Evolutionary conservation across 35 echinoderm and acorn worm species (phyloP), one percentile per base, ranked within the genome.

Genomic region (Ophioderma brevispina): DNA sequence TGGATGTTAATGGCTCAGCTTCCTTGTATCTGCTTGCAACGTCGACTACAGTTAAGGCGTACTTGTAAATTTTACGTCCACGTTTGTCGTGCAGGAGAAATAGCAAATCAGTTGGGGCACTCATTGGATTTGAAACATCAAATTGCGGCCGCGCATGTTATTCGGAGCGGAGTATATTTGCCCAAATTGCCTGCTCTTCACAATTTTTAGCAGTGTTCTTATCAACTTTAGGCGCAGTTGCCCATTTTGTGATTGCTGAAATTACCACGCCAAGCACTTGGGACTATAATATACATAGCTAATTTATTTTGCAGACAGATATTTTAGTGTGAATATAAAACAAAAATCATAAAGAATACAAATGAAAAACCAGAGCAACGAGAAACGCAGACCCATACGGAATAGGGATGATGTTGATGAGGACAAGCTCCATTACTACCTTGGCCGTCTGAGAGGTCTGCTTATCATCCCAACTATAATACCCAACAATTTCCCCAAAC

Each of bases 1-100:
- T 85, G 3, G 50, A 5, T 6, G 41, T 5, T 46, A 85, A 43
- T 33, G 82, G 82, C 34, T 85, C 82, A 85, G 82, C 82, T 39
- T 63, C 82, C 34, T 85, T 85, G 21, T 85, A 85, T 21, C 82
- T 25, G 13, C 0, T 3, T 10, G 82, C 82, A 30, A 85, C 82
- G 28, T 77, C 76, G 28, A 85, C 55, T 30, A 85, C 49, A 32
- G 82, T 85, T 40, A 64, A 1, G 0, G 82, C 82, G 15, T 81
- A 81, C 36, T 81, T 39, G 79, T 81, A 6, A 11, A 81, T 81
- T 38, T 40, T 36, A 33, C 79, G 31, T 32, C 31, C 31, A 33
- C 0, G 35, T 0, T 38, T 8, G 36, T 81, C 38, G 79, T 81
- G 6, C 38, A 37, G 79, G 23, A 81, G 38, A 81, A 81, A 81